Evolutionary conservation across 2,888 invertebrate genomes (phyloP), one percentile per base, ranked within the genome.

Genomic region (Meiosimyza decipiens): DNA sequence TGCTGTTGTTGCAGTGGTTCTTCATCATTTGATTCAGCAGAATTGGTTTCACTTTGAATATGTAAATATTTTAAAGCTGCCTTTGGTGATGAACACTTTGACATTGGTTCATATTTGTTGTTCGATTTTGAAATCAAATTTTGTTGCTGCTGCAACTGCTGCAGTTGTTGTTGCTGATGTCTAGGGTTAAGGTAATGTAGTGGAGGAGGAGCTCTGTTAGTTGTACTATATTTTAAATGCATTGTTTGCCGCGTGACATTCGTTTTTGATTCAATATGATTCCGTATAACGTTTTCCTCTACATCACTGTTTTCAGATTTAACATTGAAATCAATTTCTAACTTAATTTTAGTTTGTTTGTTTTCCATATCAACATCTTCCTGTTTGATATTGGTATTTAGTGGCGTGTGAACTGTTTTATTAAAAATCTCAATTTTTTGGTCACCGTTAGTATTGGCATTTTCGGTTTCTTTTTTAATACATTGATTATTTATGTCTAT

Each of bases 391-490:
- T 9, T 40, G 40, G 40, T 40, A 40, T 40, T 40, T 9, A 40
- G 40, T 40, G 40, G 40, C 40, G 9, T 5, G 40, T 40, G 6
- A 40, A 6, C 6, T 40, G 9, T 40, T 9, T 40, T 40, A 9
- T 40, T 40, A 9, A 40, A 33, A 18, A 9, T 33, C 72, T 68
- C 72, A 16, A 60, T 9, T 16, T 74, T 73, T 13, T 52, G 50
- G 22, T 22, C 40, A 9, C 66, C 55, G 62, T 67, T 15, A 67
- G n/a, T 18, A 68, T 66, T 1, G 50, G n/a, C 12, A 71, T 68
- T 54, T 13, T 75, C 75, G 7, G 62, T 55, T 57, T 76, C 77
- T 33, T 71, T 51, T 55, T 74, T 74, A 51, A 63, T 70, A 57
- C 22, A 50, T 54, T 47, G 51, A 7, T 28, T 13, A 22, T 55